Evolutionary conservation across 2,113 vertebrate genomes (phyloP).

Genomic region (Albula goreensis): DNA sequence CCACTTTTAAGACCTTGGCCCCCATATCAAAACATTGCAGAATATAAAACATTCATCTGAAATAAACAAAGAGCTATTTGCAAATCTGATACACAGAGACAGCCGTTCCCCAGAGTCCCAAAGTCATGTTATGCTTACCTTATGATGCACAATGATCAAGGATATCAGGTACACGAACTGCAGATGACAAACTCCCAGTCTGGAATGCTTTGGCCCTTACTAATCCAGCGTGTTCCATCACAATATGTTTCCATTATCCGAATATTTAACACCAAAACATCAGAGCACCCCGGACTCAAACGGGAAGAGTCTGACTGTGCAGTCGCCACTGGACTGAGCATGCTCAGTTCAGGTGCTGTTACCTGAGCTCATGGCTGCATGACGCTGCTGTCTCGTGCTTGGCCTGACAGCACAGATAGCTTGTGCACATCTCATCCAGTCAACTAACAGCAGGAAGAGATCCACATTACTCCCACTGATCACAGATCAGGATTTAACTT

Average conservation of each 20-base stretch:
- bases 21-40: not conserved
- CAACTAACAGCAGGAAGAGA: not conserved
- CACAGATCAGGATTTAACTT: no score
- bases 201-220: not conserved
- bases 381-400: not conserved
- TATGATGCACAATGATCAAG: not conserved
- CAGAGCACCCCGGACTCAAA: not conserved
- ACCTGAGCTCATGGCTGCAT: constrained; percentile 14
- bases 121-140: constrained; percentile 18
- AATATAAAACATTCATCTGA: not conserved
- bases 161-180: constrained; percentile 6
- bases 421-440: constrained; percentile 17
- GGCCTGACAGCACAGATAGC: constrained; percentile 11
- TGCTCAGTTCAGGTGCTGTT: constrained; percentile 34
- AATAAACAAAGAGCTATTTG: no score
- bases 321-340: constrained; percentile 21
- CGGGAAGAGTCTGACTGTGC: not conserved
- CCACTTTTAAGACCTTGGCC: not conserved
- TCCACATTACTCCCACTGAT: no score
- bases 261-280: not conserved
- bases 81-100: not conserved
- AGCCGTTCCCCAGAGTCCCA: not conserved
- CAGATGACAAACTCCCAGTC: not conserved
- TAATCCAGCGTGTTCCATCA: not conserved
- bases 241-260: not conserved